phyloP scores from a whole-genome alignment of 2,797 vertebrate genomes.

The Zenarchopterus dispar region DNA sequence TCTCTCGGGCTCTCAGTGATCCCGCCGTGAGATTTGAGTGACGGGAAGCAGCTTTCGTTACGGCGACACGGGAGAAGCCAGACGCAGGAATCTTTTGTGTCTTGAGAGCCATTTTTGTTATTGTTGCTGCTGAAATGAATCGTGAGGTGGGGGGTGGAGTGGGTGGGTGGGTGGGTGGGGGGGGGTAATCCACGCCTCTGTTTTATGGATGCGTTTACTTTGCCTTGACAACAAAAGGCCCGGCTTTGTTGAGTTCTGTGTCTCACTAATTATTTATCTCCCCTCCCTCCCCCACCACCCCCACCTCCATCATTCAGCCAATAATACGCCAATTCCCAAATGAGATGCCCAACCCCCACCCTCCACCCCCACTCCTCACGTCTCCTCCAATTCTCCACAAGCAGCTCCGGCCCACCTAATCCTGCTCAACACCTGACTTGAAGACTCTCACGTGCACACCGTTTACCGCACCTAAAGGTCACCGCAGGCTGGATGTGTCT shows the following conservation, averaged over 20 bases:
- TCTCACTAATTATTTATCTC: constrained; percentile 73
- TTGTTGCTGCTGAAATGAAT: constrained; percentile 44
- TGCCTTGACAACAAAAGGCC: constrained; percentile 31
- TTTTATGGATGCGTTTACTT: constrained; percentile 21
- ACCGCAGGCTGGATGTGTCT: constrained; percentile 25
- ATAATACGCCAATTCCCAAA: constrained; percentile 75
- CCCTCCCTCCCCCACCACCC: constrained; percentile 49
- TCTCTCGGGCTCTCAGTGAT: constrained; percentile 53
- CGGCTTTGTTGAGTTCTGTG: constrained; percentile 34
- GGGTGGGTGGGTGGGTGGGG: too few species aligned
- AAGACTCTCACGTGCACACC: constrained; percentile 14
- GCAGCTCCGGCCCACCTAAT: constrained; percentile 14
- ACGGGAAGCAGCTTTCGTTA: constrained; percentile 67
- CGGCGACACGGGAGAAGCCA: constrained; percentile 59
- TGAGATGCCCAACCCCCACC: constrained; percentile 66
- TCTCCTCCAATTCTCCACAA: constrained; percentile 19
- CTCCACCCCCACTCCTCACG: too few species aligned
- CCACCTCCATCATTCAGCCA: constrained; percentile 64
- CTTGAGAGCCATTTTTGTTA: constrained; percentile 39
- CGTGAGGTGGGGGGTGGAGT: constrained; percentile 22
- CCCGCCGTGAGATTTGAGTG: constrained; percentile 60
- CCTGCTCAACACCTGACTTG: constrained; percentile 33
- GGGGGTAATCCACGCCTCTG: constrained; percentile 29
- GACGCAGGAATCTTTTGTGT: constrained; percentile 57
- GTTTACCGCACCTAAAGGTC: constrained; percentile 29